phyloP scores from a whole-genome alignment of 2,113 vertebrate species.

The Alces alces region DNA sequence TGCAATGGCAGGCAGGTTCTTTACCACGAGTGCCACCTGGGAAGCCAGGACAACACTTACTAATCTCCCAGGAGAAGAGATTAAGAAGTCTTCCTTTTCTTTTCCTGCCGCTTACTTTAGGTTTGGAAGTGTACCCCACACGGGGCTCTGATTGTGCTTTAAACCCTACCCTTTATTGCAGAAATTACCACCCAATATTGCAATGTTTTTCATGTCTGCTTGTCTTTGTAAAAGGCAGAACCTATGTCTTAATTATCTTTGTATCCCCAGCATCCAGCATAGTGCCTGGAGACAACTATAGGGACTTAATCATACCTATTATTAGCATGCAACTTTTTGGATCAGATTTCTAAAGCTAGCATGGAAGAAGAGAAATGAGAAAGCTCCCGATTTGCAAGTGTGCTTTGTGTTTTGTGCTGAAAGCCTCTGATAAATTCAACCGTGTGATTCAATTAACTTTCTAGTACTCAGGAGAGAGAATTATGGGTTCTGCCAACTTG shows the following conservation, averaged over 20 bases:
- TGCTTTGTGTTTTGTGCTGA: not conserved
- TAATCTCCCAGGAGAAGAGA: not conserved
- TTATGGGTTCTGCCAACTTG: slow-evolving; percentile 29
- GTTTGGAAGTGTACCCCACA: not conserved
- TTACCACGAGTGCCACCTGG: not conserved
- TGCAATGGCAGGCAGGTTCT: not conserved
- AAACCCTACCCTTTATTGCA: not conserved
- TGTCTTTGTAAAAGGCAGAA: not conserved
- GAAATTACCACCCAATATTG: not conserved
- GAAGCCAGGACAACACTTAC: not conserved
- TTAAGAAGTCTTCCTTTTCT: not conserved
- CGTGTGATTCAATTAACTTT: slow-evolving; percentile 56
- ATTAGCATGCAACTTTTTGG: not conserved
- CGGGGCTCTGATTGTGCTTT: no score
- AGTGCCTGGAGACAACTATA: not conserved
- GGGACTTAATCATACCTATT: not conserved
- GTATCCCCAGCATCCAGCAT: not conserved
- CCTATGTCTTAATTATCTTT: not conserved
- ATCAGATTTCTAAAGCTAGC: not conserved
- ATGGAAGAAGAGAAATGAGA: not conserved
- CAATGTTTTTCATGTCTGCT: not conserved
- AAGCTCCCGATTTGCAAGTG: not conserved
- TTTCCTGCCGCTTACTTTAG: not conserved
- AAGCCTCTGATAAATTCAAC: slow-evolving; percentile 45
- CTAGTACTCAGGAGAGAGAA: slow-evolving; percentile 7